Base-by-base conservation (phyloP, 2,797 vertebrate genomes). In the Tachyglossus aculeatus region DNA sequence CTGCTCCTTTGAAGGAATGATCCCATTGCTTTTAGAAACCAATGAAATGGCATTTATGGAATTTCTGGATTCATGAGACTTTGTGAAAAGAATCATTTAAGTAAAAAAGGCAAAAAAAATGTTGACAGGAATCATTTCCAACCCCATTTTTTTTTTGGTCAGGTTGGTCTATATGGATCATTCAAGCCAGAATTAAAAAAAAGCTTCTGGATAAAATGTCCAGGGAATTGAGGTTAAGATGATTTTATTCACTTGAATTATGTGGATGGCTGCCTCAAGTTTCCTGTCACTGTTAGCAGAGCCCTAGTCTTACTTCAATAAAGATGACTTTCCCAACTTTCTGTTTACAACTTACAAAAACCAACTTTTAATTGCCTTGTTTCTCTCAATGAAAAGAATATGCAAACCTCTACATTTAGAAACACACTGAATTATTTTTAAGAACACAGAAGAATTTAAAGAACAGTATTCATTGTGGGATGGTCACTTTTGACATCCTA, bases 51-150 rank as follows among this genome's bases (percentile, higher is more conserved):
- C 16, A 0, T 43, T 52, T 67, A 61, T 83, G 77, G 79, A 52
- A 84, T 82, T 14, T 58, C 59, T 73, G 32, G 7, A 68, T 4
- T 7, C 61, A 22, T 41, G 39, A 19, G 2, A 33, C 44, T 12
- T 45, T 61, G 15, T 25, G 40, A 34, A n/a, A n/a, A n/a, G n/a
- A n/a, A n/a, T n/a, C 53, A 67, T 56, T 68, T 41, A 36, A 19
- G 1, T 3, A 2, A 21, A 18, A 56, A 74, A 53, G 50, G 8
- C 38, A 52, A 33, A 57, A 38, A 48, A 41, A 7, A 24, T n/a
- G n/a, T 71, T 19, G 41, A 37, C 25, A 7, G 32, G 27, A 39
- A 60, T 9, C 5, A 5, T 4, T 25, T 57, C 13, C 5, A 3
- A 0, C 15, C 24, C 54, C 63, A 51, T 47, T 9, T 12, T 9